These are phyloP conservation scores for Hippocampus barbouri DNA, from an alignment of 2,113 vertebrate species.

Conservation along the genomic window DNA sequence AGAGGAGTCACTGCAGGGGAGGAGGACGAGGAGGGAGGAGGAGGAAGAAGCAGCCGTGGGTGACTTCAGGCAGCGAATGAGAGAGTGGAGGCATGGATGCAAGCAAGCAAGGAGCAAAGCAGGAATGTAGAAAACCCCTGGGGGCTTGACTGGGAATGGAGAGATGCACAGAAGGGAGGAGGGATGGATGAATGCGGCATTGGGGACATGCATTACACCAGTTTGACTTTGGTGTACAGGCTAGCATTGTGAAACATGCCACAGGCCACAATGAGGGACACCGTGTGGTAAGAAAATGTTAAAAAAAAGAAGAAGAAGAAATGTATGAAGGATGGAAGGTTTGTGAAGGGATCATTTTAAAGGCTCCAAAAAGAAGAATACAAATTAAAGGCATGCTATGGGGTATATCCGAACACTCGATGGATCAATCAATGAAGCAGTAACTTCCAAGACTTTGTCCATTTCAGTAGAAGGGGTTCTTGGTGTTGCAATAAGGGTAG, in stretches of 20 bases:
- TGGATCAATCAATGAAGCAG: not conserved
- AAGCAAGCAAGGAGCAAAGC: constrained; percentile 38
- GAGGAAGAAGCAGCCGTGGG: constrained; percentile 32
- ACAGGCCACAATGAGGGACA: not conserved
- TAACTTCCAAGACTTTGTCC: not conserved
- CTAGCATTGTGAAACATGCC: not conserved
- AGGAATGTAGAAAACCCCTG: constrained; percentile 50
- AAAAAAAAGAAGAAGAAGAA: not conserved
- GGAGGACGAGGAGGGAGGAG: constrained; percentile 13
- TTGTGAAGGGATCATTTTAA: not conserved
- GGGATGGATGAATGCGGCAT: constrained; percentile 16
- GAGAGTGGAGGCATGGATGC: constrained; percentile 40
- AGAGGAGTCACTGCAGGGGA: constrained; percentile 55
- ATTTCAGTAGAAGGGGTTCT: not conserved
- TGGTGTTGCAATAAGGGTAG: not conserved
- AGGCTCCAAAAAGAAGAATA: not conserved
- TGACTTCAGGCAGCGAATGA: constrained; percentile 50
- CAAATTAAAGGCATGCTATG: not conserved
- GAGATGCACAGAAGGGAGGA: constrained; percentile 43
- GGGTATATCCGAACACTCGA: not conserved
- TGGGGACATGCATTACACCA: constrained; percentile 10
- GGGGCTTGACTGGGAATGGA: constrained; percentile 47
- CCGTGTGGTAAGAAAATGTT: not conserved
- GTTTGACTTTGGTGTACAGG: constrained; percentile 22
- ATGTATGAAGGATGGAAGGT: not conserved